Base-by-base conservation (phyloP, 2,113 vertebrate genomes). In the Tympanuchus pallidicinctus region DNA sequence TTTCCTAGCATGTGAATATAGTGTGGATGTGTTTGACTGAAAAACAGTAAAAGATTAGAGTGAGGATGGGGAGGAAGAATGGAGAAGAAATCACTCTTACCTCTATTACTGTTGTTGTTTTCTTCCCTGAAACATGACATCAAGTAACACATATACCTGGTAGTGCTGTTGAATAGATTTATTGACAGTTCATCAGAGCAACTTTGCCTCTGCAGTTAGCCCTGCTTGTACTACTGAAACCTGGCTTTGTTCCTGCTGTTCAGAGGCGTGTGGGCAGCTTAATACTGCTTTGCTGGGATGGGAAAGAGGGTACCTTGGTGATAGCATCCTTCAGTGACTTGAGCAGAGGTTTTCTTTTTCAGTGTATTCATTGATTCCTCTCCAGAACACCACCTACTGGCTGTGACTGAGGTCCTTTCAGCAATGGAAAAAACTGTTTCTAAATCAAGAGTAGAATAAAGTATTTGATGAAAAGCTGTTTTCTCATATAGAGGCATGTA, bases 361-460 rank as follows among this genome's bases (percentile, higher is more conserved):
- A 84, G 30, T 18, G 3, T 47, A 36, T 52, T 86, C 34, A 19
- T 43, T 60, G 57, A 65, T 86, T 88, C 8, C 61, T 71, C 47
- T 86, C 83, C 70, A 89, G 80, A 82, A 96, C 75, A 75, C 22
- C 83, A 82, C 77, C 66, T 78, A 32, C 61, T 74, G 65, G 8
- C 57, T 81, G 80, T 67, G 22, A 30, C 52, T 80, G 27, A 30
- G 47, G 40, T 78, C 75, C 63, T 86, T 86, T 28, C 56, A 61
- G 82, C 32, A 79, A 52, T 48, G 66, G 38, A 25, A 84, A 74
- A 74, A 92, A 22, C 10, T 20, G 19, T 72, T 86, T 75, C 22
- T 52, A 76, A 87, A 76, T 22, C 21, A 50, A 71, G 70, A 70
- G 18, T 32, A 61, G 40, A 65, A 30, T 30, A 36, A 86, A 71